Conservation (phyloP, 2,113 vertebrate genomes). For the Xerus inauris region DNA sequence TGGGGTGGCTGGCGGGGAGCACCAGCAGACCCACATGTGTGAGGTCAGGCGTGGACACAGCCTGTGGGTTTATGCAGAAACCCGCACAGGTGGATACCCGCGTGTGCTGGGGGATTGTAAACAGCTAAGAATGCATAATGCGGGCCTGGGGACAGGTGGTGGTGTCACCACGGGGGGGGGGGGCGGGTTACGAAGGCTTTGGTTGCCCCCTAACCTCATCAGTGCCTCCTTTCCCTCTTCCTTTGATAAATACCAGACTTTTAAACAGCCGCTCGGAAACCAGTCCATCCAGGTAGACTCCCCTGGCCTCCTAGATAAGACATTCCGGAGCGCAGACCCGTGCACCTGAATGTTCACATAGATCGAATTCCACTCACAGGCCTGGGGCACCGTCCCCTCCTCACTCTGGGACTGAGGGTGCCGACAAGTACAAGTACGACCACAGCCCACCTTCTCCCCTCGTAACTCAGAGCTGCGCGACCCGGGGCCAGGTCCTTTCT, state of each 20-base stretch:
- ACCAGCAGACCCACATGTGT: background rate
- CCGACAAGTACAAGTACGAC: background rate
- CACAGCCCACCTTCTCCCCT: background rate
- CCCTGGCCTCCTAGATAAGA: background rate
- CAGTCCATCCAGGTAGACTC: background rate
- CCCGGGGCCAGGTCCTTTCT: background rate
- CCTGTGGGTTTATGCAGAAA: background rate
- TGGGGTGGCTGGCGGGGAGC: too few relatives aligned
- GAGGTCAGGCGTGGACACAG: background rate
- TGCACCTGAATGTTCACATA: background rate
- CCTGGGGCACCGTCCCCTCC: background rate
- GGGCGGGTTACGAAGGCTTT: background rate
- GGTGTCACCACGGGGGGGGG: background rate
- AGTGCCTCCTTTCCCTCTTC: background rate
- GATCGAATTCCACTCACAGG: background rate
- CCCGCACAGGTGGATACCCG: accelerated
- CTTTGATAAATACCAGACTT: background rate
- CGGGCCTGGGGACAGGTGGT: too few relatives aligned
- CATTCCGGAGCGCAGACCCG: background rate
- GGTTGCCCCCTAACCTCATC: background rate
- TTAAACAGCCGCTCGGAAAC: background rate
- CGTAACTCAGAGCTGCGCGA: background rate
- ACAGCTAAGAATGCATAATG: background rate
- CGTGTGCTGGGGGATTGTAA: background rate
- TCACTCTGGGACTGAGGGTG: background rate